Evolutionary conservation across 2,113 vertebrate species (phyloP).

Genomic region (Oncorhynchus mykiss): DNA sequence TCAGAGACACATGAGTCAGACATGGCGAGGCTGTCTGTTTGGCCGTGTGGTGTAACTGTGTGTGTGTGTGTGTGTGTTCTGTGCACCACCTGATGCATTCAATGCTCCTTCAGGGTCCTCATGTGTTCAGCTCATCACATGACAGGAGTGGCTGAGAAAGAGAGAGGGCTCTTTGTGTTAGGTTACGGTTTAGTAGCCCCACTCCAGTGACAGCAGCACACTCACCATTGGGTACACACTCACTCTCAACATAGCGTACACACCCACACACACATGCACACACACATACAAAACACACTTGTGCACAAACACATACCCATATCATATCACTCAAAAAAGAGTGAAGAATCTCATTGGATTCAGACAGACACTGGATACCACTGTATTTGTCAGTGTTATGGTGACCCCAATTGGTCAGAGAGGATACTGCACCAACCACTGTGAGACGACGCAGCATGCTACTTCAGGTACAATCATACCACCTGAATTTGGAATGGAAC

Average conservation of each 20-base stretch:
- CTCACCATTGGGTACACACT: too few species aligned
- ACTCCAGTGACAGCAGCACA: not conserved
- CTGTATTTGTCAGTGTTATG: conserved; percentile 7
- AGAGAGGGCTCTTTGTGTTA: conserved; percentile 60
- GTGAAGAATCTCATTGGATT: not conserved
- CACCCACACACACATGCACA: not conserved
- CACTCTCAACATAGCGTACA: not conserved
- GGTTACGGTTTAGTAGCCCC: not conserved
- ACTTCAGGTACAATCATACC: conserved; percentile 18
- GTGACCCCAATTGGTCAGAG: conserved; percentile 59
- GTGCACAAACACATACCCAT: too few species aligned
- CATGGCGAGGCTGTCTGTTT: conserved; percentile 30
- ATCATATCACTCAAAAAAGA: too few species aligned
- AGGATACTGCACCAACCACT: conserved; percentile 44
- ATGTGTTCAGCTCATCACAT: conserved; percentile 58
- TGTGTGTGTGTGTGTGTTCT: not conserved
- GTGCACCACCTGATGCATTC: conserved; percentile 43
- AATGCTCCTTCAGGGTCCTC: conserved; percentile 46
- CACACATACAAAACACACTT: too few species aligned
- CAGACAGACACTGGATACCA: not conserved
- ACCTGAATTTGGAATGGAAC: conserved; percentile 45
- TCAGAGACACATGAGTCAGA: conserved; percentile 9
- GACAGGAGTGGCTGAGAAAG: conserved; percentile 36
- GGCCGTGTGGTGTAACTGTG: conserved; percentile 1
- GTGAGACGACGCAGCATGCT: not conserved